Conservation (phyloP, 2,888 invertebrate genomes). For the Actias luna region DNA sequence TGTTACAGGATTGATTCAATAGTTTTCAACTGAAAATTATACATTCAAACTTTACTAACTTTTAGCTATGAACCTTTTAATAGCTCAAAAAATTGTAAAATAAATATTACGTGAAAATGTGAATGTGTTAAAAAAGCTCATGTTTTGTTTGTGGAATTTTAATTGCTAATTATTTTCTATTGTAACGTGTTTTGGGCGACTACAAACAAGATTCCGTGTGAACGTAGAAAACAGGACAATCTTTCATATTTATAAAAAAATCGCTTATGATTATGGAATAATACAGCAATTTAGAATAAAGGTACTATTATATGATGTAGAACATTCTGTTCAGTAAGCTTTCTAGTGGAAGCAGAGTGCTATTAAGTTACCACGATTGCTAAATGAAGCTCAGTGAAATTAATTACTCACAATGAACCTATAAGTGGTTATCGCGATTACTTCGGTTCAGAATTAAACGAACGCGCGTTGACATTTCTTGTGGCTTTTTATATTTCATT, state of each 20-base stretch:
- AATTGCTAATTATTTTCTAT: background rate
- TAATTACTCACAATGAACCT: slow-evolving; percentile 67
- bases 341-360: slow-evolving; percentile 36
- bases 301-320: too few relatives aligned
- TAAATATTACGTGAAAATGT: too few relatives aligned
- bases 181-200: background rate
- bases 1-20: too few relatives aligned
- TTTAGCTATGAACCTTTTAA: too few relatives aligned
- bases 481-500: slow-evolving; percentile 35
- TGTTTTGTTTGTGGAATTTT: too few relatives aligned
- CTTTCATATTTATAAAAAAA: background rate
- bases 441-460: slow-evolving; percentile 61
- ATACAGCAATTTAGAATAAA: too few relatives aligned
- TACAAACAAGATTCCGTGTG: too few relatives aligned
- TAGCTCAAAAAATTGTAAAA: too few relatives aligned
- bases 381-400: slow-evolving; percentile 63
- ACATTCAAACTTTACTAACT: too few relatives aligned
- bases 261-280: slow-evolving; percentile 22
- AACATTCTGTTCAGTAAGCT: slow-evolving; percentile 32
- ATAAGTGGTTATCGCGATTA: slow-evolving; percentile 65
- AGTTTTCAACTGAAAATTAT: too few relatives aligned
- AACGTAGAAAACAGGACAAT: background rate
- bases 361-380: slow-evolving; percentile 51
- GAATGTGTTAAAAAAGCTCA: too few relatives aligned
- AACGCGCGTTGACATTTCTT: slow-evolving; percentile 50